Evolutionary conservation across 2,888 invertebrate species (phyloP), one percentile per base, ranked within the genome.

Genomic region (Sepiola atlantica): DNA sequence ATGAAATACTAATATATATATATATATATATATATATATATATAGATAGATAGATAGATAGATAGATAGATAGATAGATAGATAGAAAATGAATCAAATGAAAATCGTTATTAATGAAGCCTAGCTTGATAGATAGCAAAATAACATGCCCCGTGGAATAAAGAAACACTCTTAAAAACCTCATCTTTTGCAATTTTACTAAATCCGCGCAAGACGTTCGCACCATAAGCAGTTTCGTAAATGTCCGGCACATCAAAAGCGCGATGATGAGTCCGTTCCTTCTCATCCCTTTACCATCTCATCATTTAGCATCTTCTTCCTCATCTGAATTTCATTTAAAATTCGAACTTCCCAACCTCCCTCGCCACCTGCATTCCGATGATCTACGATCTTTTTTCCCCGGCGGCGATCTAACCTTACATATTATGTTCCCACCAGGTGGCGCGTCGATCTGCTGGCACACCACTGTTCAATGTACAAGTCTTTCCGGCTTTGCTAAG

Each of bases 321-420:
- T 77, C n/a, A 77, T 77, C 77, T 32, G n/a, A 32, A 32, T 77
- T 77, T 77, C 77, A 77, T 77, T 77, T 77, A n/a, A 77, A 77
- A n/a, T 77, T 77, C 77, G n/a, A 77, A 77, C 77, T 77, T 77
- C 77, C 16, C 77, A 77, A 12, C 14, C n/a, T 4, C n/a, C 16
- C n/a, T 77, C 77, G 4, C 77, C 16, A 77, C n/a, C 77, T 77
- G 3, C 77, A 18, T n/a, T 32, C n/a, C 20, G n/a, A 77, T 77
- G 77, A 77, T 77, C 77, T 77, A n/a, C 77, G 77, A 77, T 77
- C 77, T 77, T 77, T 45, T n/a, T 77, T 14, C 77, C n/a, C 77
- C 77, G 77, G 77, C 77, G 77, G 77, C 77, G n/a, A 77, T 77
- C 77, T 77, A 77, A 77, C 77, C 77, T 77, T 77, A n/a, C 77